phyloP scores from a whole-genome alignment of 2,888 invertebrate genomes.

The Odontocolon sp. region DNA sequence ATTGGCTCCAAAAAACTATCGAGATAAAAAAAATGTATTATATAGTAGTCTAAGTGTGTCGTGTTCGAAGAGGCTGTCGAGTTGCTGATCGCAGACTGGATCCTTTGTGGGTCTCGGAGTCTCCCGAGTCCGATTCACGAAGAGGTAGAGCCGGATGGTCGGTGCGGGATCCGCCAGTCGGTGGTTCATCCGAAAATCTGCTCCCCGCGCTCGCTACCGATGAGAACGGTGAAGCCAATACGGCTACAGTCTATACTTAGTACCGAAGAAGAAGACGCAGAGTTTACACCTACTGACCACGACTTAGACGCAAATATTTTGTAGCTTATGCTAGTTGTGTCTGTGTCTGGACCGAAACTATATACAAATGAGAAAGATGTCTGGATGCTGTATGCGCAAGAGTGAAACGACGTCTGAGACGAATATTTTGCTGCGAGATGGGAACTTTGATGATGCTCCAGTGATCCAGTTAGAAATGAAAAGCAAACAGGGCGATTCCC shows the following conservation, averaged over 20 bases:
- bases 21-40: no score
- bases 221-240: conserved; percentile 72
- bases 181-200: conserved; percentile 64
- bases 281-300: conserved; percentile 73
- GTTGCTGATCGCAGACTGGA: conserved; percentile 75
- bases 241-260: conserved; percentile 80
- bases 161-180: conserved; percentile 58
- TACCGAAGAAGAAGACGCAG: conserved; percentile 71
- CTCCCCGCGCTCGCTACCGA: conserved; percentile 23
- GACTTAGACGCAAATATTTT: conserved; percentile 61
- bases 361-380: no score
- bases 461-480: conserved; percentile 53
- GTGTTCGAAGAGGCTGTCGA: conserved; percentile 69
- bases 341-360: no score
- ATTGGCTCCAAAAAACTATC: conserved; percentile 29
- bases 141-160: conserved; percentile 60
- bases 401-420: not conserved
- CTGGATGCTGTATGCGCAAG: not conserved
- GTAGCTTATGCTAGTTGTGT: no score
- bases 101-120: conserved; percentile 65
- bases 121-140: conserved; percentile 72
- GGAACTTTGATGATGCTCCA: conserved; percentile 42
- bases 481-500: not conserved
- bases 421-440: conserved; percentile 12
- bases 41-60: conserved; percentile 40